phyloP scores from a whole-genome alignment of 2,113 vertebrate species.

The Turnix velox region DNA sequence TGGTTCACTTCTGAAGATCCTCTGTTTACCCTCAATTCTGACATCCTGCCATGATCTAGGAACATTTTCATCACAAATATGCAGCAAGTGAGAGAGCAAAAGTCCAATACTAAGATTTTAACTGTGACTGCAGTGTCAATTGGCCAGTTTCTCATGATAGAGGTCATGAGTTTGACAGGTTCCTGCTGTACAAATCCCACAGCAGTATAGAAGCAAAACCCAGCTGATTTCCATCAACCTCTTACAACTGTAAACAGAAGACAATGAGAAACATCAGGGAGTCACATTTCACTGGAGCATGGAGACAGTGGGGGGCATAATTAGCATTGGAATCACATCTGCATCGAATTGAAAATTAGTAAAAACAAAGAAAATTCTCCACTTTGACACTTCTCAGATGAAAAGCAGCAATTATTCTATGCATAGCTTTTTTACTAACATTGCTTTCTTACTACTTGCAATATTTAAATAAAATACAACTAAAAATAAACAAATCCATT shows the following conservation, averaged over 20 bases:
- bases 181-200: slow-evolving; percentile 45
- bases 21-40: not conserved
- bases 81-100: not conserved
- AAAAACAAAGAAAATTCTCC: slow-evolving; percentile 60
- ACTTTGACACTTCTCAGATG: slow-evolving; percentile 7
- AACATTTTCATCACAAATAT: not conserved
- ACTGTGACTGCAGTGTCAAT: not conserved
- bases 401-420: slow-evolving; percentile 20
- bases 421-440: slow-evolving; percentile 25
- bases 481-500: slow-evolving; percentile 14
- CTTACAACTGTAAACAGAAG: slow-evolving; percentile 63
- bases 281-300: slow-evolving; percentile 60
- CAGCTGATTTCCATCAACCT: slow-evolving; percentile 64
- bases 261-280: slow-evolving; percentile 67
- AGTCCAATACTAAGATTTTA: not conserved
- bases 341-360: slow-evolving; percentile 56
- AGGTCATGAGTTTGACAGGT: slow-evolving; percentile 57
- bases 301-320: slow-evolving; percentile 52
- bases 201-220: slow-evolving; percentile 44
- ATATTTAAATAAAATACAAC: slow-evolving; percentile 28
- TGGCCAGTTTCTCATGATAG: not conserved
- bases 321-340: slow-evolving; percentile 59
- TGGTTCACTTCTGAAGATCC: not conserved
- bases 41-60: not conserved
- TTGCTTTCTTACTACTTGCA: slow-evolving; percentile 1